phyloP scores from a whole-genome alignment of 1,140 invertebrate species.

The Tetramorium alpestre region DNA sequence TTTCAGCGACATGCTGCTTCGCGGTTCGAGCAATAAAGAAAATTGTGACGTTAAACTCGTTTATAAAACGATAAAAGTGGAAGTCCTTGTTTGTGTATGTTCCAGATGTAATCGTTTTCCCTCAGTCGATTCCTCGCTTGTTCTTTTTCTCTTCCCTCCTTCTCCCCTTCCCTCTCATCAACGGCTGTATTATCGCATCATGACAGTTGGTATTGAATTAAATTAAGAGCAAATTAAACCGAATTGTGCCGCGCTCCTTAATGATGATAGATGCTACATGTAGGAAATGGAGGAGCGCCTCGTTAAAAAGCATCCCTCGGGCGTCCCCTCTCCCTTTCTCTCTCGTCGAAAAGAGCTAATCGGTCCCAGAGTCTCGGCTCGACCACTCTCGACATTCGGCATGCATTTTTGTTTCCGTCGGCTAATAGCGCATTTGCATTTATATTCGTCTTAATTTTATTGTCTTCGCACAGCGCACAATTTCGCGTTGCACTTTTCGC shows the following conservation, averaged over 20 bases:
- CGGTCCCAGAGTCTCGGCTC: slow-evolving; percentile 2
- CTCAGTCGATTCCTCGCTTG: neutral
- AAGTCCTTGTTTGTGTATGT: slow-evolving; percentile 22
- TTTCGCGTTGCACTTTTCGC: slow-evolving; percentile 1
- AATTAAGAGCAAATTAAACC: slow-evolving; percentile 77
- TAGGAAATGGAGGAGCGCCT: slow-evolving; percentile 16
- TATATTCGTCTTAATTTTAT: slow-evolving; percentile 59
- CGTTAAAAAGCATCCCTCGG: slow-evolving; percentile 37
- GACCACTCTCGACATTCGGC: slow-evolving; percentile 23
- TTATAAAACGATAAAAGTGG: slow-evolving; percentile 27
- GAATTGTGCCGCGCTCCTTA: slow-evolving; percentile 67
- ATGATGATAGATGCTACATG: slow-evolving; percentile 75
- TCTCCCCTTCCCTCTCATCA: neutral
- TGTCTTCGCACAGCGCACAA: neutral
- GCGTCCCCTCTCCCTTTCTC: neutral
- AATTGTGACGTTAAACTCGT: slow-evolving; percentile 43
- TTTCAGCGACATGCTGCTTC: neutral
- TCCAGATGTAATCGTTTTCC: neutral
- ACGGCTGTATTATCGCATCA: slow-evolving; percentile 45
- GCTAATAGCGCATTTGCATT: slow-evolving; percentile 48
- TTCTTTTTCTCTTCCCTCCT: neutral
- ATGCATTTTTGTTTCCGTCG: slow-evolving; percentile 40
- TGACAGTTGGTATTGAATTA: slow-evolving; percentile 65
- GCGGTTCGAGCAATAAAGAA: slow-evolving; percentile 38
- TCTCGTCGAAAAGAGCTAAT: slow-evolving; percentile 42